Conservation (phyloP, 2,888 invertebrate genomes). For the Xestia rhomboidea region DNA sequence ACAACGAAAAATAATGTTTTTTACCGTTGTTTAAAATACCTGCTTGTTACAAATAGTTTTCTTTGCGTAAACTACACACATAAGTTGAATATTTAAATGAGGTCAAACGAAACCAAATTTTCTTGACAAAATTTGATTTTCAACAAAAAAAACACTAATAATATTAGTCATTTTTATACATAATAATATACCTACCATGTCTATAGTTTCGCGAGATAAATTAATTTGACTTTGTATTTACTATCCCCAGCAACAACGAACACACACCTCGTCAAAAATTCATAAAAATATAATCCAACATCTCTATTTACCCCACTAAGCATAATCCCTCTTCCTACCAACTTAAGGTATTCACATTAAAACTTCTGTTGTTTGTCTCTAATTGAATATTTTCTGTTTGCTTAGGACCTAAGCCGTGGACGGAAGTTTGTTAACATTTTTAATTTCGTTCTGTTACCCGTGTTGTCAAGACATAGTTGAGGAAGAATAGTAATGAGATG, state of each 20-base stretch:
- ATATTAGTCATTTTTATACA: too few species aligned
- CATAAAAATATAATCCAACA: background rate
- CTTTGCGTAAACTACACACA: too few species aligned
- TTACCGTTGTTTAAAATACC: too few species aligned
- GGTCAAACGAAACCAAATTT: too few species aligned
- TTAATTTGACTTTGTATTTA: background rate
- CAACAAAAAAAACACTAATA: too few species aligned
- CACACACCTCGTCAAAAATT: background rate
- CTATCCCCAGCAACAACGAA: background rate
- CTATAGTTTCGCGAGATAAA: background rate
- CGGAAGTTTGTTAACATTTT: constrained; percentile 55
- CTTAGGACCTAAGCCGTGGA: constrained; percentile 39
- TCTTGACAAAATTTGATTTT: too few species aligned
- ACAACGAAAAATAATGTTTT: too few species aligned
- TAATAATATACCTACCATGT: too few species aligned
- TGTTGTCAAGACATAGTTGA: constrained; percentile 27
- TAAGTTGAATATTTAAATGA: too few species aligned
- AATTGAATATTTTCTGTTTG: constrained; percentile 63
- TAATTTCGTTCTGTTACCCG: constrained; percentile 29
- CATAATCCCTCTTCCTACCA: constrained; percentile 5
- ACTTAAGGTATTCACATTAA: constrained; percentile 35
- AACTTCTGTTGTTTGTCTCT: constrained; percentile 53
- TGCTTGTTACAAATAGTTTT: too few species aligned
- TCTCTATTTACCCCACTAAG: constrained; percentile 9
- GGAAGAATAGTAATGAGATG: constrained; percentile 46